Conservation (phyloP, 2,113 vertebrate species). For the Solea solea region DNA sequence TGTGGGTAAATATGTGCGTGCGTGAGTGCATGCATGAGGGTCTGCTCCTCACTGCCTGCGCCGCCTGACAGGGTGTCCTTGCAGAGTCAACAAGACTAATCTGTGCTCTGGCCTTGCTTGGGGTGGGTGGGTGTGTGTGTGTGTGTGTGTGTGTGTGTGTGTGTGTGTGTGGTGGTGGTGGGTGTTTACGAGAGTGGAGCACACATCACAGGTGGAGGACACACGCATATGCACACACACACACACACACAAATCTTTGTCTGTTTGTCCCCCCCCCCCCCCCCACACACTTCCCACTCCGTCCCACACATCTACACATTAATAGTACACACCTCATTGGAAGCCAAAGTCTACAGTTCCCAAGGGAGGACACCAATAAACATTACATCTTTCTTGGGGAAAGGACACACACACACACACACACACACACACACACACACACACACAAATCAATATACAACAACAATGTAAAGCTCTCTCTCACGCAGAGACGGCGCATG, state of each 20-base stretch:
- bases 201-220: slow-evolving; percentile 58
- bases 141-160: background rate
- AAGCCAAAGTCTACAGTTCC: slow-evolving; percentile 49
- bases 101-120: slow-evolving; percentile 75
- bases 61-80: slow-evolving; percentile 81
- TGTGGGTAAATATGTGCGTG: slow-evolving; percentile 17
- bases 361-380: slow-evolving; percentile 61
- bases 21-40: slow-evolving; percentile 40
- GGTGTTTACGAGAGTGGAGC: slow-evolving; percentile 73
- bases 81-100: slow-evolving; percentile 84
- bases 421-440: slow-evolving; percentile 17
- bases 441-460: slow-evolving; percentile 58
- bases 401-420: slow-evolving; percentile 34
- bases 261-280: slow-evolving; percentile 1
- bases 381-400: slow-evolving; percentile 65
- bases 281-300: background rate
- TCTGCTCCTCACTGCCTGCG: slow-evolving; percentile 59
- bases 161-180: slow-evolving; percentile 1
- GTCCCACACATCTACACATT: slow-evolving; percentile 25
- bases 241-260: slow-evolving; percentile 35
- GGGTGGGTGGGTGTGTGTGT: background rate
- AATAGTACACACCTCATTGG: slow-evolving; percentile 33
- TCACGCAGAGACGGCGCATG: slow-evolving; percentile 17
- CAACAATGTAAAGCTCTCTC: slow-evolving; percentile 23
- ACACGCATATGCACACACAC: slow-evolving; percentile 50